Evolutionary conservation across 2,113 vertebrate genomes (phyloP), one percentile per base, ranked within the genome.

Genomic region (Colossoma macropomum): DNA sequence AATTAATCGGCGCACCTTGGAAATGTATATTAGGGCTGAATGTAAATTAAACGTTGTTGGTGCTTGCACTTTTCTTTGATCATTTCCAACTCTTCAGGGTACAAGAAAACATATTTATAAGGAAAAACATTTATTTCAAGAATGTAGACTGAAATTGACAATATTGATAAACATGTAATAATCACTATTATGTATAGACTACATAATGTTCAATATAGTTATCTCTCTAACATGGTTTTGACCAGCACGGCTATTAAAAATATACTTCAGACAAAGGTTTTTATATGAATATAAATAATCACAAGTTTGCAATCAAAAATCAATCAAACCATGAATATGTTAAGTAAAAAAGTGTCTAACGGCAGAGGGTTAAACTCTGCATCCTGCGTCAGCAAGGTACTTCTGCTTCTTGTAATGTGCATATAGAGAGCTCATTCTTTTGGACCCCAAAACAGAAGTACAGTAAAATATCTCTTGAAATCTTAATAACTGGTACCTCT

Each of bases 41-140:
- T n/a, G 30, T 63, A 85, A 81, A 71, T 32, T 30, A 16, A 60
- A 72, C 30, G 17, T 48, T 59, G 63, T 63, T 21, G 13, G 17
- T 62, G 27, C 65, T 62, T 28, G 13, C 59, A 12, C 13, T 27
- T 80, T 59, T 45, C 9, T 21, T 12, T 17, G 10, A 13, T 41
- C 12, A 30, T 23, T 80, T 73, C 68, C 19, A 34, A 63, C n/a
- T n/a, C n/a, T n/a, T n/a, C 0, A 48, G 21, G 27, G 2, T 1
- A 56, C 13, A 34, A 15, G n/a, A 38, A 17, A 3, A 8, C 70
- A 59, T 70, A 77, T 48, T 69, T 60, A 69, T 50, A 63, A 23
- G 25, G 41, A 38, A 75, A 63, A 17, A 69, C 30, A 68, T 82
- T 82, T 76, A 82, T 69, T 70, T 76, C 45, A 82, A 34, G 54